Conservation (phyloP, 2,797 vertebrate species). For the Gallinago nigripennis region DNA sequence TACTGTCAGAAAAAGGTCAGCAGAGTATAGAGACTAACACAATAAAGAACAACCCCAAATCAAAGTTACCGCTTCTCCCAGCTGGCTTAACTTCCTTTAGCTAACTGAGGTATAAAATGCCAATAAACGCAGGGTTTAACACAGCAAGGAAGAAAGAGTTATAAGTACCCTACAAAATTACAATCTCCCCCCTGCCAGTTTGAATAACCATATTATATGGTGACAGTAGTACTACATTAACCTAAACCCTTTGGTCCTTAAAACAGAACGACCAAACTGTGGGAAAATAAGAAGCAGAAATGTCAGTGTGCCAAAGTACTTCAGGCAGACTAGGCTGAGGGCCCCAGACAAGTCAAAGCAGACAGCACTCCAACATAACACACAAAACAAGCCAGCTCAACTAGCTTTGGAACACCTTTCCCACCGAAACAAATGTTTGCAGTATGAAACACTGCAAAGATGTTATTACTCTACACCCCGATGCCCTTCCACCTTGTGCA, state of each 20-base stretch:
- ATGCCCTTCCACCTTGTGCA: not conserved
- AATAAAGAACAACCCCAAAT: not conserved
- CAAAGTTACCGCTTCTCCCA: not conserved
- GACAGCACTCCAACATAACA: not conserved
- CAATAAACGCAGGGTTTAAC: not conserved
- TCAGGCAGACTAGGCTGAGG: not conserved
- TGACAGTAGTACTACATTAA: not conserved
- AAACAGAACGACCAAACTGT: not conserved
- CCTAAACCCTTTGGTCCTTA: not conserved
- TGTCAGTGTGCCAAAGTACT: not conserved
- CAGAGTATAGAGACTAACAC: accelerated
- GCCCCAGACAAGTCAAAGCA: not conserved
- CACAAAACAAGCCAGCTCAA: not conserved
- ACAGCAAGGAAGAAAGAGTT: not conserved
- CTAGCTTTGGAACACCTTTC: not conserved
- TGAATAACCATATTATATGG: not conserved
- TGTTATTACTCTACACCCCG: not conserved
- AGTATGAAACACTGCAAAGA: not conserved
- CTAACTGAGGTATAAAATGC: not conserved
- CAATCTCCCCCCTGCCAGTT: not conserved
- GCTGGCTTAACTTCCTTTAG: not conserved
- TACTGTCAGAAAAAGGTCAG: not conserved
- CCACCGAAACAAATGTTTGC: not conserved
- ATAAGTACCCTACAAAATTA: not conserved
- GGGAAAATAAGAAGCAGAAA: not conserved